Conservation (phyloP, 2,113 vertebrate species). For the Rhizomys pruinosus region DNA sequence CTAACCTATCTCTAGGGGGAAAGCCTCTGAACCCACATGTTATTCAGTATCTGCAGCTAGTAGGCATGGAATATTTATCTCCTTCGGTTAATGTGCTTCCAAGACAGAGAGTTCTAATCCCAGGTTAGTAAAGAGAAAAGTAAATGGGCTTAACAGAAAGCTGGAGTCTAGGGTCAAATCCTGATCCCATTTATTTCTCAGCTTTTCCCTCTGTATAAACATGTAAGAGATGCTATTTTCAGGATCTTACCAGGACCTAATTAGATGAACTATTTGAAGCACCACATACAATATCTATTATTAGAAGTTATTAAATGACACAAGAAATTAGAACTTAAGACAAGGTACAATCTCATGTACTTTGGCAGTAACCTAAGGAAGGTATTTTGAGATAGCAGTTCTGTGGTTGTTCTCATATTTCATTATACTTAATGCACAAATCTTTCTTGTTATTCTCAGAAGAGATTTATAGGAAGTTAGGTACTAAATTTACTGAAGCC, state of each 20-base stretch:
- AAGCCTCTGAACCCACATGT: not conserved
- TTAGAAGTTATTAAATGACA: constrained; percentile 2
- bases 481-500: constrained; percentile 19
- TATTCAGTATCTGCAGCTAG: not conserved
- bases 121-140: not conserved
- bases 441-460: constrained; percentile 5
- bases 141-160: not conserved
- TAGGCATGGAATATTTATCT: not conserved
- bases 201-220: not conserved
- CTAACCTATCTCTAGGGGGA: not conserved
- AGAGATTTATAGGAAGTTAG: constrained; percentile 31
- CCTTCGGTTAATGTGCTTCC: not conserved
- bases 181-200: not conserved
- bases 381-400: not conserved
- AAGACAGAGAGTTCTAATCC: constrained; percentile 19
- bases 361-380: not conserved
- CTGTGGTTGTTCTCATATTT: constrained; percentile 1
- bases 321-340: not conserved
- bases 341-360: not conserved
- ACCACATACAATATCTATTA: not conserved
- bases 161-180: not conserved
- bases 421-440: not conserved
- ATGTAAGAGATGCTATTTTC: not conserved
- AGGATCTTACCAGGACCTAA: not conserved
- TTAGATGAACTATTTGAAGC: not conserved